phyloP scores from a whole-genome alignment of 2,888 invertebrate genomes.

The Horisme vitalbata region DNA sequence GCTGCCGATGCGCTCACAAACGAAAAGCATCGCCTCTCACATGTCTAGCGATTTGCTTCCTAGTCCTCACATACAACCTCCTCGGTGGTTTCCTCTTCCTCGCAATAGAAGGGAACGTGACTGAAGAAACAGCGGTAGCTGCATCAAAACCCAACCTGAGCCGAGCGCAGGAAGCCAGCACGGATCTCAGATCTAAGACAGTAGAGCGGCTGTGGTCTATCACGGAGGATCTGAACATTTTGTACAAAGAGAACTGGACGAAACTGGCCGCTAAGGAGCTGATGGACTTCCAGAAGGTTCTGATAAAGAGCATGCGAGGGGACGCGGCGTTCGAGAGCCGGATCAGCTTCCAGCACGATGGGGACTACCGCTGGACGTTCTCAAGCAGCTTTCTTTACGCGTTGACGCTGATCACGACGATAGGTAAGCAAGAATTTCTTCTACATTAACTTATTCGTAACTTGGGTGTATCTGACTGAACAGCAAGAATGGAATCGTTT shows the following conservation, averaged over 20 bases:
- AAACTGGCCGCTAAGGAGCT: constrained; percentile 93
- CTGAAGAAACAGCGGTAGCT: constrained; percentile 84
- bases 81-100: constrained; percentile 96
- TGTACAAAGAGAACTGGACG: constrained; percentile 96
- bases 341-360: constrained; percentile 49
- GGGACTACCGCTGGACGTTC: constrained; percentile 92
- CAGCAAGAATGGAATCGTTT: no score
- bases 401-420: constrained; percentile 96
- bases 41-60: constrained; percentile 90
- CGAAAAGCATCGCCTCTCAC: constrained; percentile 85
- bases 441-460: no score
- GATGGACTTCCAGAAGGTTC: constrained; percentile 89
- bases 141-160: constrained; percentile 85
- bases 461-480: no score
- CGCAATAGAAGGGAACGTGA: constrained; percentile 88
- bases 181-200: constrained; percentile 85
- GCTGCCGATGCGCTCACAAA: constrained; percentile 76
- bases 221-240: constrained; percentile 93
- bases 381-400: constrained; percentile 96
- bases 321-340: constrained; percentile 63
- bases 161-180: constrained; percentile 74
- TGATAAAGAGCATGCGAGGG: constrained; percentile 73
- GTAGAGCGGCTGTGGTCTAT: constrained; percentile 93
- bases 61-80: constrained; percentile 95
- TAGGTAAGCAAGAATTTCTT: constrained; percentile 86